Evolutionary conservation across 2,888 invertebrate genomes (phyloP).

Genomic region (Cheilosia urbana): DNA sequence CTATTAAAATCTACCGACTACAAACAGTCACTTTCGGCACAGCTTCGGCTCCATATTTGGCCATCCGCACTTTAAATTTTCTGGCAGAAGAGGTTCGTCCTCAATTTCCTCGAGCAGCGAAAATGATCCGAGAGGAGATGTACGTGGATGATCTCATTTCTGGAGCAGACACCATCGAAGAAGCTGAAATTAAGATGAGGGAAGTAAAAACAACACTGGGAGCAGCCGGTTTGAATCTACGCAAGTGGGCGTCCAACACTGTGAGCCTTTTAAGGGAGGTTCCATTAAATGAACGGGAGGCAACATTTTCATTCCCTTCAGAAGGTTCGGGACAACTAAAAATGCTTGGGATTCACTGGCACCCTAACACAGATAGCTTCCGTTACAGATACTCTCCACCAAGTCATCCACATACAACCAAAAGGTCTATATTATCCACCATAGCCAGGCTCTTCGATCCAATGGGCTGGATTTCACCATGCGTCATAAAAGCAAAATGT

Average conservation of each 20-base stretch:
- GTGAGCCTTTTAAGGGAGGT: neutral
- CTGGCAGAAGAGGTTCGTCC: neutral
- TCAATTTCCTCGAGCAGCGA: neutral
- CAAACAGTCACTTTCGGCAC: constrained; percentile 4
- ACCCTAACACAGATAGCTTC: constrained; percentile 5
- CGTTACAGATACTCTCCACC: neutral
- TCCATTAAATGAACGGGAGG: constrained; percentile 5
- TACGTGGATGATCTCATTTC: constrained; percentile 20
- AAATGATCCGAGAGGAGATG: constrained; percentile 11
- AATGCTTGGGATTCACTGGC: constrained; percentile 23
- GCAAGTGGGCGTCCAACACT: constrained; percentile 21
- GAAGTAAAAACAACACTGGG: neutral
- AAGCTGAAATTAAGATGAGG: neutral
- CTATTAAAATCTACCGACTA: constrained; percentile 7
- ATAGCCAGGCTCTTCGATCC: constrained; percentile 9
- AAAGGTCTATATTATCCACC: constrained; percentile 1
- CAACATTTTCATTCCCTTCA: constrained; percentile 5
- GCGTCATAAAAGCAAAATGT: constrained; percentile 7
- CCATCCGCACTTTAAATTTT: constrained; percentile 9
- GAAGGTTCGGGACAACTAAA: constrained; percentile 9
- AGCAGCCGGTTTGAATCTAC: constrained; percentile 7
- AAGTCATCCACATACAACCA: constrained; percentile 4
- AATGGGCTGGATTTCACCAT: constrained; percentile 17
- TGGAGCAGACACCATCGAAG: neutral
- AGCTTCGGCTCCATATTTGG: constrained; percentile 23